Evolutionary conservation across 2,113 vertebrate genomes (phyloP).

Genomic region (Lota lota): DNA sequence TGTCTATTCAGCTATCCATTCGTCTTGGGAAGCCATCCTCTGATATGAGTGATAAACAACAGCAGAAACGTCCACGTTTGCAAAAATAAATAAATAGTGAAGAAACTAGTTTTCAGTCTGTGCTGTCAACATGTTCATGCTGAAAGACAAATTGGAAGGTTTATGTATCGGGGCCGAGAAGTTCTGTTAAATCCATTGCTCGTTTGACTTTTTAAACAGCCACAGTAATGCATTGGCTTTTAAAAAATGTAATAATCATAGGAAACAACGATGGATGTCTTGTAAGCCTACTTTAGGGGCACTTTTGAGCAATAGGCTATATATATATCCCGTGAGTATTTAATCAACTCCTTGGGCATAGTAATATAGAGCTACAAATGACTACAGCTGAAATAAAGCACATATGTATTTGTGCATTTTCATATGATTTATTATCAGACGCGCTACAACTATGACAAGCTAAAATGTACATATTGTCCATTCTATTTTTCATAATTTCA

Average conservation of each 20-base stretch:
- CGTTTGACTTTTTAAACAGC: conserved; percentile 9
- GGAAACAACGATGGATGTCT: too few relatives aligned
- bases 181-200: conserved; percentile 30
- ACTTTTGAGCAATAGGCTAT: too few relatives aligned
- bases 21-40: conserved; percentile 70
- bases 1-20: conserved; percentile 69
- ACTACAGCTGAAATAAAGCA: too few relatives aligned
- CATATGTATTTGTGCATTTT: neutral
- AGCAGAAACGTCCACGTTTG: conserved; percentile 71
- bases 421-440: neutral
- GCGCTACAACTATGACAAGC: too few relatives aligned
- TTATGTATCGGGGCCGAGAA: conserved; percentile 55
- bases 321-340: too few relatives aligned
- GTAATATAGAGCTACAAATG: too few relatives aligned
- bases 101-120: conserved; percentile 77
- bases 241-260: neutral
- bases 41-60: conserved; percentile 77
- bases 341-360: too few relatives aligned
- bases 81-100: conserved; percentile 62
- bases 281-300: too few relatives aligned
- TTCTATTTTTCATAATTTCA: neutral
- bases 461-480: neutral
- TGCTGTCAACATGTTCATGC: conserved; percentile 70
- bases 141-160: conserved; percentile 70
- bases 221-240: neutral